Percentiles rank a stretch among this genome's conserved stretches.
Evolutionary conservation across 2,113 vertebrate genomes (phyloP).

Genomic region (Scartelaos histophorus): DNA sequence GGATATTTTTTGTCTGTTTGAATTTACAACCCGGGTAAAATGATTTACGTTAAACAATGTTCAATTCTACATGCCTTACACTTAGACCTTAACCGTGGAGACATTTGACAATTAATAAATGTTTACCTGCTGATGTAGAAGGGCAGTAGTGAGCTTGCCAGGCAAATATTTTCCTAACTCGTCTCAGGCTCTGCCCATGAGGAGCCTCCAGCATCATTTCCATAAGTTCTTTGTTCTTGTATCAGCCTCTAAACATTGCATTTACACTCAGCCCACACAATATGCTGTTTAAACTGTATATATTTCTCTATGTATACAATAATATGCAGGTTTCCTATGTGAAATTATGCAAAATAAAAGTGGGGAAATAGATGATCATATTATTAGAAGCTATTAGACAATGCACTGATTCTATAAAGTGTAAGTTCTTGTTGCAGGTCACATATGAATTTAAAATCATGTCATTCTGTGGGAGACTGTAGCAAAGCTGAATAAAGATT

Average conservation of each 20-base stretch:
- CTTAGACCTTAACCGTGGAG: background rate
- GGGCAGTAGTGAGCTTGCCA: conserved; percentile 22
- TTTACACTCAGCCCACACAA: conserved; percentile 5
- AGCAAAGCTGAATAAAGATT: too few relatives aligned
- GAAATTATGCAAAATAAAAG: conserved; percentile 4
- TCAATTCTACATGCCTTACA: too few relatives aligned
- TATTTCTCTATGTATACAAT: conserved; percentile 9
- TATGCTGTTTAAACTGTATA: background rate
- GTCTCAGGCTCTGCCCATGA: background rate
- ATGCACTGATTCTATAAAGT: conserved; percentile 22
- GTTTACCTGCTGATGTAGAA: conserved; percentile 25
- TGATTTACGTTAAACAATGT: too few relatives aligned
- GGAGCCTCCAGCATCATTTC: conserved; percentile 15
- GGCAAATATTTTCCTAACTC: conserved; percentile 34
- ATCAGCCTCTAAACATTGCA: conserved; percentile 29
- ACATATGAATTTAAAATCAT: conserved; percentile 26
- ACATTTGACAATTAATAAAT: background rate
- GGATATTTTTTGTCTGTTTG: background rate
- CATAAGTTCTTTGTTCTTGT: conserved; percentile 48
- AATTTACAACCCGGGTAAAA: background rate
- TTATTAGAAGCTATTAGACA: conserved; percentile 20
- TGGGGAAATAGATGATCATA: conserved; percentile 7
- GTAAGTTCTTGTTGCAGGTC: conserved; percentile 34
- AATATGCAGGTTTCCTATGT: conserved; percentile 7
- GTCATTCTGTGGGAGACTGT: background rate